Percentiles rank a stretch among this genome's conserved stretches.
phyloP scores from a whole-genome alignment of 2,888 invertebrate genomes.

The Eupithecia vulgata region DNA sequence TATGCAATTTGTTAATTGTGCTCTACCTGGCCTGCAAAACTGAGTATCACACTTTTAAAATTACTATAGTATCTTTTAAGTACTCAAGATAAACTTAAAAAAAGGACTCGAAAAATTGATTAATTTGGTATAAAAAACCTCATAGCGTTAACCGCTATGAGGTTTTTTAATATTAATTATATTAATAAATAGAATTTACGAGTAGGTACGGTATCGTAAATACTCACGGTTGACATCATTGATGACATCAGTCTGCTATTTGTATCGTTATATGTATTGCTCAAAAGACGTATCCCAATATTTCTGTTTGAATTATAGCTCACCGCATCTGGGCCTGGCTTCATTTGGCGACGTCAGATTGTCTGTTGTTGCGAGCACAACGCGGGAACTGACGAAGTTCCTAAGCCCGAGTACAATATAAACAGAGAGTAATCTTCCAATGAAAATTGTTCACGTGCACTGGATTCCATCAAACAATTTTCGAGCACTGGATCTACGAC shows the following conservation, averaged over 20 bases:
- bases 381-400: slow-evolving; percentile 26
- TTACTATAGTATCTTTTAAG: too few species aligned
- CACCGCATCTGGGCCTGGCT: slow-evolving; percentile 30
- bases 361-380: slow-evolving; percentile 26
- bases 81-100: too few species aligned
- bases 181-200: too few species aligned
- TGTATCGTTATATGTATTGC: not conserved
- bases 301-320: slow-evolving; percentile 21
- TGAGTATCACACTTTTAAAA: too few species aligned
- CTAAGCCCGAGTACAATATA: slow-evolving; percentile 14
- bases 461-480: not conserved
- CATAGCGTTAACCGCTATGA: too few species aligned
- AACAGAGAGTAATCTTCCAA: slow-evolving; percentile 17
- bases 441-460: not conserved
- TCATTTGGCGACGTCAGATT: slow-evolving; percentile 33
- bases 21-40: too few species aligned
- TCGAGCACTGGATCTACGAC: not conserved
- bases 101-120: too few species aligned
- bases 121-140: too few species aligned
- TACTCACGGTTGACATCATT: not conserved
- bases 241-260: not conserved
- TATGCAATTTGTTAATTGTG: not conserved
- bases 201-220: not conserved
- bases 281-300: not conserved
- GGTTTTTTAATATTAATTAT: too few species aligned